A percentile compares a stretch with the other conserved stretches of the same genome.
These are phyloP conservation scores for Genyomyrus donnyi DNA, from an alignment of 2,113 vertebrate species.

Conservation along the genomic window DNA sequence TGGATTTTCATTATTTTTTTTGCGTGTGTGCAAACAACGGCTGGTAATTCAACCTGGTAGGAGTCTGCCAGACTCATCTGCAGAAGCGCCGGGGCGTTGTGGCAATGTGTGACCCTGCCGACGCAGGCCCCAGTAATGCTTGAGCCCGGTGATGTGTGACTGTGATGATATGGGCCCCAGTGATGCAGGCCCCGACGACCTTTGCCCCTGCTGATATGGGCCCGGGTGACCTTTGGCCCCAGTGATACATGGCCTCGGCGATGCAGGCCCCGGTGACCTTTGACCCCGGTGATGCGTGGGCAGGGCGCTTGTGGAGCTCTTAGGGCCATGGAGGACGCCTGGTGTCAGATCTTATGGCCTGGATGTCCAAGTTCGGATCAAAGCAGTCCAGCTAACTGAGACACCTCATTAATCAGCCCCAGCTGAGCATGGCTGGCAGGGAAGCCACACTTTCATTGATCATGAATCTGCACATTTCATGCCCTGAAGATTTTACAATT, in stretches of 20 bases:
- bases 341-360: neutral
- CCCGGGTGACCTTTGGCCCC: neutral
- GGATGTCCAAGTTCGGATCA: slow-evolving; percentile 19
- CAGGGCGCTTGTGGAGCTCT: neutral
- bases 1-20: slow-evolving; percentile 33
- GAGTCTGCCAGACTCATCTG: slow-evolving; percentile 43
- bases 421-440: slow-evolving; percentile 19
- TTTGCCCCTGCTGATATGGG: neutral
- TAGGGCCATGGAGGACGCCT: neutral
- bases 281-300: neutral
- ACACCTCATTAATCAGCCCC: slow-evolving; percentile 34
- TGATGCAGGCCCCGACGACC: neutral
- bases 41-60: slow-evolving; percentile 51
- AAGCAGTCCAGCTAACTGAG: slow-evolving; percentile 34
- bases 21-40: slow-evolving; percentile 33
- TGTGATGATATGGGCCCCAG: neutral
- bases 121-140: neutral
- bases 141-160: neutral
- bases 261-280: neutral
- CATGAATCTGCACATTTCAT: slow-evolving; percentile 9
- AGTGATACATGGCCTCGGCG: neutral
- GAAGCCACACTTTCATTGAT: slow-evolving; percentile 35
- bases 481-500: slow-evolving; percentile 16
- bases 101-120: slow-evolving; percentile 36
- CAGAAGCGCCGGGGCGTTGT: slow-evolving; percentile 36